Conservation (phyloP, 2,797 vertebrate genomes). For the Tauraco hartlaubi region DNA sequence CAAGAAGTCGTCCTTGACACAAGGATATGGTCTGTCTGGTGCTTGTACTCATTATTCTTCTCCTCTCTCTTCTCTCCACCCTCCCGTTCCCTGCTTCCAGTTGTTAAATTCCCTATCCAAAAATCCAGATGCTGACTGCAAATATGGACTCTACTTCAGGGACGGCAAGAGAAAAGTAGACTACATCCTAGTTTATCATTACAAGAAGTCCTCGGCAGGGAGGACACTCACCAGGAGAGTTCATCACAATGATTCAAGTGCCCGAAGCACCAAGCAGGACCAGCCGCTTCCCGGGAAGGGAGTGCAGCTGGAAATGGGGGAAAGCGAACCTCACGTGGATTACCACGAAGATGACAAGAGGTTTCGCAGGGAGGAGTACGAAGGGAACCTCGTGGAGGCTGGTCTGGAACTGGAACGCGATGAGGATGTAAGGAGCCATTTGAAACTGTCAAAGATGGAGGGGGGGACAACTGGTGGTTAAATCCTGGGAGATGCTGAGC, state of each 20-base stretch:
- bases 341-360: constrained; percentile 91
- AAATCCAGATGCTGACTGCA: constrained; percentile 82
- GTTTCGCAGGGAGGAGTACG: constrained; percentile 90
- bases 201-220: constrained; percentile 83
- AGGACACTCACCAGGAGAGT: constrained; percentile 71
- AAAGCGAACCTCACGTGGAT: constrained; percentile 80
- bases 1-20: background rate
- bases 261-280: constrained; percentile 74
- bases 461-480: background rate
- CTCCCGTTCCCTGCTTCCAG: constrained; percentile 55
- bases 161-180: constrained; percentile 92
- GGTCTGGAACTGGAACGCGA: constrained; percentile 94
- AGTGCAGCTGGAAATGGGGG: constrained; percentile 78
- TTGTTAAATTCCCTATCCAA: constrained; percentile 83
- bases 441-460: background rate
- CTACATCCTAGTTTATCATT: constrained; percentile 92
- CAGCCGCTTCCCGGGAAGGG: constrained; percentile 81
- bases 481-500: background rate
- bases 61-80: background rate
- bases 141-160: constrained; percentile 87
- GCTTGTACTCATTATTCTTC: background rate
- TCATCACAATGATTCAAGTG: constrained; percentile 67
- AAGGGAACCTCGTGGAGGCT: constrained; percentile 90
- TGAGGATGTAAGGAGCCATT: constrained; percentile 84
- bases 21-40: background rate